Conservation (phyloP, 2,113 vertebrate genomes). For the Pelvicachromis taeniatus region DNA sequence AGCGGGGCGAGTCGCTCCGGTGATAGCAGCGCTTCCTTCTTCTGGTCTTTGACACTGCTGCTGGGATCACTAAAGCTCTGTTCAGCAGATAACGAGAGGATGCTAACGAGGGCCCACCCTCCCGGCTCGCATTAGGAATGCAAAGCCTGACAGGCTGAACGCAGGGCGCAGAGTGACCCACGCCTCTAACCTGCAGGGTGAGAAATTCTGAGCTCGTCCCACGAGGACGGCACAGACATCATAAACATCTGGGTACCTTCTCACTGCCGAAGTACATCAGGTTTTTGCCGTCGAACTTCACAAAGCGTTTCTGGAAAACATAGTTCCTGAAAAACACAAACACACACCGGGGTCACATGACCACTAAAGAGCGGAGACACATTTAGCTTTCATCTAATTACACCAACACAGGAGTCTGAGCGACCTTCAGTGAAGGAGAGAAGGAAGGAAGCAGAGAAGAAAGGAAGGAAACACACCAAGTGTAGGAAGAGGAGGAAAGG, state of each 20-base stretch:
- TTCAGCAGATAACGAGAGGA: too few species aligned
- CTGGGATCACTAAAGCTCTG: neutral
- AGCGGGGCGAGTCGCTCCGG: neutral
- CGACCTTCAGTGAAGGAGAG: neutral
- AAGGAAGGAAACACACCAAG: constrained; percentile 55
- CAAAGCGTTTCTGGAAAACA: constrained; percentile 94
- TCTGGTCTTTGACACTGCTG: neutral
- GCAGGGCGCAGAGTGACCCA: neutral
- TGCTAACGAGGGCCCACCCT: neutral
- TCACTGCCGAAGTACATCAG: constrained; percentile 94
- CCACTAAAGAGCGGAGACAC: neutral
- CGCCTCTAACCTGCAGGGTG: neutral
- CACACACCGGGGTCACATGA: neutral
- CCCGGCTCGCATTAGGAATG: neutral
- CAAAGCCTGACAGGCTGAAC: neutral
- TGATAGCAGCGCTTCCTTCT: neutral
- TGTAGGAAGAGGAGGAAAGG: constrained; percentile 44
- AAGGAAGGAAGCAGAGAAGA: neutral
- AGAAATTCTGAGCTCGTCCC: neutral
- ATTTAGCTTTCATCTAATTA: neutral
- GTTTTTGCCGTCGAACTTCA: constrained; percentile 91
- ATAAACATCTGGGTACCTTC: constrained; percentile 76
- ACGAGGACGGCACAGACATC: neutral
- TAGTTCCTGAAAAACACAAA: constrained; percentile 81
- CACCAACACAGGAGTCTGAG: neutral